phyloP scores from a whole-genome alignment of 2,797 vertebrate species.

The Falco novaeseelandiae region DNA sequence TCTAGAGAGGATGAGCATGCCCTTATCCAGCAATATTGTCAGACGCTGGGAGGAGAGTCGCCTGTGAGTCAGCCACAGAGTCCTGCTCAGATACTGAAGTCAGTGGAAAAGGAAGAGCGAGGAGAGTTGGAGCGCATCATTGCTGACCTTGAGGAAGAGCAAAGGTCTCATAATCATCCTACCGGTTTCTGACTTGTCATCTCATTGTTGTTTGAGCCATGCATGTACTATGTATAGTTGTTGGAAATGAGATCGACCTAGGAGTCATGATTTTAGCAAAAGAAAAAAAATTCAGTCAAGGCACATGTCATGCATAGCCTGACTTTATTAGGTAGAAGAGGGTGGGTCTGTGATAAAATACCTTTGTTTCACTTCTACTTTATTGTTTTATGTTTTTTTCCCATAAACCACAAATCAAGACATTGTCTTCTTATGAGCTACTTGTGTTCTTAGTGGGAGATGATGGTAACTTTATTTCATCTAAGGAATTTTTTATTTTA shows the following conservation, averaged over 20 bases:
- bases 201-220: not conserved
- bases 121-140: slow-evolving; percentile 93
- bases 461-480: not conserved
- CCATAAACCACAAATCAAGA: not conserved
- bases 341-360: not conserved
- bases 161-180: slow-evolving; percentile 78
- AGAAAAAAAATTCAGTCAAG: not conserved
- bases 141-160: slow-evolving; percentile 92
- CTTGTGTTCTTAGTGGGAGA: not conserved
- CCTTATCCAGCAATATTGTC: slow-evolving; percentile 96
- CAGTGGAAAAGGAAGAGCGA: slow-evolving; percentile 92
- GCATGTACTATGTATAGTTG: not conserved
- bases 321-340: not conserved
- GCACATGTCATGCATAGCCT: not conserved
- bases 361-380: not conserved
- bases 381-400: not conserved
- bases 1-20: slow-evolving; percentile 94
- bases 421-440: not conserved
- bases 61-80: slow-evolving; percentile 94
- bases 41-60: slow-evolving; percentile 92
- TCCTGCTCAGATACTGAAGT: slow-evolving; percentile 94
- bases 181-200: not conserved
- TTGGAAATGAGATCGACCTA: not conserved
- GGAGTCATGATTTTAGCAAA: not conserved
- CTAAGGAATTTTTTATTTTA: not conserved